A percentile compares a stretch with the other conserved stretches of the same genome.
These are phyloP conservation scores for Benitochromis conjunctus DNA, from an alignment of 2,113 vertebrate species.

Conservation along the genomic window DNA sequence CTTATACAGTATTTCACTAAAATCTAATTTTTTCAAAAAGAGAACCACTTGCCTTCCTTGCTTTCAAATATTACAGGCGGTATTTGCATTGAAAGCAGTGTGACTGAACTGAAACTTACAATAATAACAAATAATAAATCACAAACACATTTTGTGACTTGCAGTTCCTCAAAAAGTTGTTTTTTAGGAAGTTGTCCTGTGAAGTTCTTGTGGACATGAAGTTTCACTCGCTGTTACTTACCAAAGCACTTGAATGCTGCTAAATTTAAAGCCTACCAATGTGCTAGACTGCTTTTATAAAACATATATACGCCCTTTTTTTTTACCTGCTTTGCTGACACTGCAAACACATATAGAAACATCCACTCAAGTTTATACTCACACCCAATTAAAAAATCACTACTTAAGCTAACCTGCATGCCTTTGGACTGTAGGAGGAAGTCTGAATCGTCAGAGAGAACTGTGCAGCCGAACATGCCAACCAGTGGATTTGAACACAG, in stretches of 20 bases:
- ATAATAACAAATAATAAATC: not conserved
- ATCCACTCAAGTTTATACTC: not conserved
- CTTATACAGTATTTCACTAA: not conserved
- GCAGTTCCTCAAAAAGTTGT: not conserved
- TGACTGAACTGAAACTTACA: accelerated
- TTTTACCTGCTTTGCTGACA: not conserved
- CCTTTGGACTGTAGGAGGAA: not conserved
- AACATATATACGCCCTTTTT: not conserved
- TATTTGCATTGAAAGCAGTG: not conserved
- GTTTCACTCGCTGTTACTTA: accelerated
- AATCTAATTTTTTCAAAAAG: not conserved
- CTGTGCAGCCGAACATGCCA: not conserved
- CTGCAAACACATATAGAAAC: not conserved
- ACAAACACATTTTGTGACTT: not conserved
- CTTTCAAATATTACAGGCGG: not conserved
- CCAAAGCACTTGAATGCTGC: not conserved
- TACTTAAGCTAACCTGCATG: not conserved
- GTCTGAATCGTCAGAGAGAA: not conserved
- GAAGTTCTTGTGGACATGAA: not conserved
- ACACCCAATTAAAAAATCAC: not conserved
- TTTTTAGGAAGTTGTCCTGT: not conserved
- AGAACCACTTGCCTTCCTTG: not conserved
- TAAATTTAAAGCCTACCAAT: not conserved
- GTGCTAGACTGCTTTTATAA: not conserved
- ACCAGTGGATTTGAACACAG: not conserved